Base-by-base conservation (phyloP, 2,797 vertebrate species). In the Sebastiscus tertius region DNA sequence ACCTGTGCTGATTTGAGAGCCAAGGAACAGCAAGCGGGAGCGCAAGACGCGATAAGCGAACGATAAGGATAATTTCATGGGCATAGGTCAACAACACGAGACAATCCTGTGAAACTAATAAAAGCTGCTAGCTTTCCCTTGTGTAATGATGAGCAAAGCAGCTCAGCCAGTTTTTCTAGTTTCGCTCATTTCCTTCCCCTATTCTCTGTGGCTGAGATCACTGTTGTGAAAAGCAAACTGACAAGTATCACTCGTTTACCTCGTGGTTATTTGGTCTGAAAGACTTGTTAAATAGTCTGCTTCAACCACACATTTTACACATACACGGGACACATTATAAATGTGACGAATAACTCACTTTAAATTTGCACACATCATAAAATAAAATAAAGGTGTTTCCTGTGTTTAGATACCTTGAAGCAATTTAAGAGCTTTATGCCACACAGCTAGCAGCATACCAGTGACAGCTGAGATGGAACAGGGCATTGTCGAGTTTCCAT, bases 401-500 rank as follows among this genome's bases (percentile, higher is more conserved):
- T 64, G 18, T 62, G 33, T 76, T 80, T 71, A 8, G 16, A 70
- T 22, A 29, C 10, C n/a, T 49, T 6, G 22, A 82, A 61, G 13
- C 16, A 60, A 60, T 63, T 27, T 7, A 24, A 77, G 33, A 52
- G 77, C 54, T 68, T 73, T 14, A 69, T 31, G 59, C 61, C 12
- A 70, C 66, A 62, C 22, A 56, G 55, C 75, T 49, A 49, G 46
- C 5, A 52, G 34, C 42, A 79, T 59, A 65, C 42, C 74, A 55
- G 64, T 67, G 83, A 86, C 79, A 88, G 73, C 76, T 87, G 90
- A 89, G 79, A 90, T 64, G 85, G 72, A 87, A 73, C 64, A 42
- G 36, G 42, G 59, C 62, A 70, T 68, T 83, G 91, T 85, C 16
- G 70, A 89, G 85, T 94, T 93, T 92, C 91, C 82, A 84, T 62